Evolutionary conservation across 2,888 invertebrate species (phyloP).

Genomic region (Sarcophaga caerulescens): DNA sequence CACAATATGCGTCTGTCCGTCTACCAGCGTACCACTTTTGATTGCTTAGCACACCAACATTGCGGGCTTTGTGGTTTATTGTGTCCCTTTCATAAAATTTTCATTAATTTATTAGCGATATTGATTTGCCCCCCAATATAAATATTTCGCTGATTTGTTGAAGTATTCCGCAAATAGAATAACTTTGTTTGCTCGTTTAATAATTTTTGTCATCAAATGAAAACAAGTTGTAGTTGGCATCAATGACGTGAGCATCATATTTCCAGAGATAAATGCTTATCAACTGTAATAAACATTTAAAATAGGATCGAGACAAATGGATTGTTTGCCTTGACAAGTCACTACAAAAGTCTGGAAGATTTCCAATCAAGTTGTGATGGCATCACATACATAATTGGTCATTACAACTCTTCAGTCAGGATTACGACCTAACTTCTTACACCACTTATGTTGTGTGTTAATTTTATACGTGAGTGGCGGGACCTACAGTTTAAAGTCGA

Average conservation of each 20-base stretch:
- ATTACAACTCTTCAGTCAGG: too few relatives aligned
- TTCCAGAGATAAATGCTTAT: too few relatives aligned
- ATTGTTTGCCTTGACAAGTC: too few relatives aligned
- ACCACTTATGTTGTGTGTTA: too few relatives aligned
- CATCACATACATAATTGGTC: too few relatives aligned
- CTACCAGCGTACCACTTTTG: neutral
- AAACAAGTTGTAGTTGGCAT: neutral
- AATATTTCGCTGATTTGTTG: slow-evolving; percentile 32
- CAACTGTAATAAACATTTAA: too few relatives aligned
- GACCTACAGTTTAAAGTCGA: too few relatives aligned
- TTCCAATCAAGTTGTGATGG: too few relatives aligned
- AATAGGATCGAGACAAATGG: too few relatives aligned
- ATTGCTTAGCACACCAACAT: neutral
- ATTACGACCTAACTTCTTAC: too few relatives aligned
- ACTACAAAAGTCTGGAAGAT: too few relatives aligned
- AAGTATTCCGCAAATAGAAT: slow-evolving; percentile 40
- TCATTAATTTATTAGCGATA: slow-evolving; percentile 37
- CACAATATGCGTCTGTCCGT: neutral
- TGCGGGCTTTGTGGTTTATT: slow-evolving; percentile 24
- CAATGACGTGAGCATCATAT: neutral
- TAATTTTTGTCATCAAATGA: neutral
- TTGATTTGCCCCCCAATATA: slow-evolving; percentile 10
- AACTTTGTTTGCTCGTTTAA: neutral
- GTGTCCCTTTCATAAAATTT: slow-evolving; percentile 4
- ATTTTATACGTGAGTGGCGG: too few relatives aligned